phyloP scores from a whole-genome alignment of 2,113 vertebrate genomes.

The Gallinago media region DNA sequence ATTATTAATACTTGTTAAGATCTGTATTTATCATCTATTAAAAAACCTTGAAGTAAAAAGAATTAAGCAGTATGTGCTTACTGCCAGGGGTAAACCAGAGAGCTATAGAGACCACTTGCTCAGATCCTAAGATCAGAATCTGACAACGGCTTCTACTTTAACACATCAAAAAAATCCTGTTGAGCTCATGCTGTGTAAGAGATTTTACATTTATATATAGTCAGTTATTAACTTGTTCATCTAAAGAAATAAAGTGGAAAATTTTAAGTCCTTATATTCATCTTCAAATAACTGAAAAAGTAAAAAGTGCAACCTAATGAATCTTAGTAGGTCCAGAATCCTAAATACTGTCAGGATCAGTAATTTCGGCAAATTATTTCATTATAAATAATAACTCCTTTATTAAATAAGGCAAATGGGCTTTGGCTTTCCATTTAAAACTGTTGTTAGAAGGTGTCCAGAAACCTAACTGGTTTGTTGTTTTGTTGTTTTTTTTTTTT shows the following conservation, averaged over 20 bases:
- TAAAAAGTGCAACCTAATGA: background rate
- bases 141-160: background rate
- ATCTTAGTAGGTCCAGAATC: background rate
- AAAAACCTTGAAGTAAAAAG: background rate
- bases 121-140: background rate
- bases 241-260: background rate
- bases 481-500: background rate
- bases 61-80: background rate
- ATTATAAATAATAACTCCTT: background rate
- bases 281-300: background rate
- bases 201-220: background rate
- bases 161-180: background rate
- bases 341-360: background rate
- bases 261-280: background rate
- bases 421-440: background rate
- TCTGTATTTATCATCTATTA: background rate
- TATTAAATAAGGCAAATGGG: background rate
- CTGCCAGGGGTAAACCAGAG: background rate
- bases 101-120: background rate
- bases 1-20: background rate
- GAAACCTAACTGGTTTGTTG: background rate
- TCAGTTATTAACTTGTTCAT: background rate
- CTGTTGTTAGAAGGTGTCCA: background rate
- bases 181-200: background rate
- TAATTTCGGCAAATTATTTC: background rate